phyloP scores from a whole-genome alignment of 1,140 invertebrate genomes.

The Steinernema khuongi region DNA sequence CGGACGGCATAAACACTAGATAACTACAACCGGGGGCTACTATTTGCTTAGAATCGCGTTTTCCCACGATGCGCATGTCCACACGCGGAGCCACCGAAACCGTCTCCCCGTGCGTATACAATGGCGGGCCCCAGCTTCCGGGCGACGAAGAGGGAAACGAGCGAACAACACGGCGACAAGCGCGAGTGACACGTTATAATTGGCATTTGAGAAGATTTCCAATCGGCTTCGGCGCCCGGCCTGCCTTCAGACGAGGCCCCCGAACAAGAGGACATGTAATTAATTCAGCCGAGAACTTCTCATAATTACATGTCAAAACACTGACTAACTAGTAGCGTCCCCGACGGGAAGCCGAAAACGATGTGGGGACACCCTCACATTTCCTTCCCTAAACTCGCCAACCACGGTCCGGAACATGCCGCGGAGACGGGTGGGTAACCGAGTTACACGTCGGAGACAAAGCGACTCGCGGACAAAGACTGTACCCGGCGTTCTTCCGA shows the following conservation, averaged over 20 bases:
- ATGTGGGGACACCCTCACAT: not conserved
- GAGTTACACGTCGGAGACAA: not conserved
- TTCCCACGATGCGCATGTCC: not conserved
- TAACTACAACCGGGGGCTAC: not conserved
- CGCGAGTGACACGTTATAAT: conserved; percentile 10
- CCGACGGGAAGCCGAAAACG: not conserved
- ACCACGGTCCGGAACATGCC: not conserved
- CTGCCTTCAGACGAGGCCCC: not conserved
- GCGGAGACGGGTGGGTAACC: not conserved
- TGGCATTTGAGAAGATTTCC: conserved; percentile 16
- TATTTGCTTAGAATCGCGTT: not conserved
- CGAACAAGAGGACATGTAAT: conserved; percentile 7
- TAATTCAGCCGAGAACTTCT: conserved; percentile 1
- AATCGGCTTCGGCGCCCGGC: not conserved
- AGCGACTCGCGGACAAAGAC: not conserved
- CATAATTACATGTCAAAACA: conserved; percentile 17
- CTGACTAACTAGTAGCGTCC: not conserved
- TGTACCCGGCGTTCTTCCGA: not conserved
- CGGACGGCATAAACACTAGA: not conserved
- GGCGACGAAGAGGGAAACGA: not conserved
- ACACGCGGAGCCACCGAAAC: not conserved
- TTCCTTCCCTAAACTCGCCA: not conserved
- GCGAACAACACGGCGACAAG: not conserved
- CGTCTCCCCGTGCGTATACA: not conserved
- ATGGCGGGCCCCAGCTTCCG: no score